Evolutionary conservation across 2,113 vertebrate species (phyloP).

Genomic region (Ramphastos sulfuratus): DNA sequence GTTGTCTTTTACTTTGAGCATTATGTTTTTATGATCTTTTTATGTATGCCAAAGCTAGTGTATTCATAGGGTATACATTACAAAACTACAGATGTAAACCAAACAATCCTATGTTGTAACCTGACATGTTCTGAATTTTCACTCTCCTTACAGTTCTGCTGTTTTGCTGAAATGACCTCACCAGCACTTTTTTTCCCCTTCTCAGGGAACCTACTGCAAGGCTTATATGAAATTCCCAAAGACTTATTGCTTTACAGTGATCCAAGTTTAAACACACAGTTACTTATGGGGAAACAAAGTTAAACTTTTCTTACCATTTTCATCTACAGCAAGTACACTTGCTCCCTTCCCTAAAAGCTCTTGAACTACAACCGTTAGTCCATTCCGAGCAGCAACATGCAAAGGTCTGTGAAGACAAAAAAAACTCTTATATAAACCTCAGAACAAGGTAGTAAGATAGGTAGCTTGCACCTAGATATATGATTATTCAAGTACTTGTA

Average conservation of each 20-base stretch:
- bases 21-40: neutral
- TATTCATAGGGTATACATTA: neutral
- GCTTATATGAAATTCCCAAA: neutral
- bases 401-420: conserved; percentile 83
- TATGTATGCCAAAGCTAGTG: neutral
- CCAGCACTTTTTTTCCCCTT: neutral
- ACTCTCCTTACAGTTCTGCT: neutral
- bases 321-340: conserved; percentile 97
- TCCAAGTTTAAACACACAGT: neutral
- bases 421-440: conserved; percentile 11
- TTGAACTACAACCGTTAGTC: conserved; percentile 95
- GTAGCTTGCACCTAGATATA: neutral
- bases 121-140: neutral
- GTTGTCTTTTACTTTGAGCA: neutral
- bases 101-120: neutral
- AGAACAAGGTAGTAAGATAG: neutral
- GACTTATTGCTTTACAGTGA: neutral
- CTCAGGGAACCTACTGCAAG: neutral
- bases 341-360: conserved; percentile 97
- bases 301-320: conserved; percentile 87
- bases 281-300: neutral
- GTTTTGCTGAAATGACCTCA: neutral
- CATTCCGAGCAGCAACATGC: conserved; percentile 96
- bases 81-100: neutral
- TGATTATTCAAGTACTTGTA: neutral